These are phyloP conservation scores for Noctua comes DNA, from an alignment of 2,888 invertebrate genomes.

Conservation along the genomic window DNA sequence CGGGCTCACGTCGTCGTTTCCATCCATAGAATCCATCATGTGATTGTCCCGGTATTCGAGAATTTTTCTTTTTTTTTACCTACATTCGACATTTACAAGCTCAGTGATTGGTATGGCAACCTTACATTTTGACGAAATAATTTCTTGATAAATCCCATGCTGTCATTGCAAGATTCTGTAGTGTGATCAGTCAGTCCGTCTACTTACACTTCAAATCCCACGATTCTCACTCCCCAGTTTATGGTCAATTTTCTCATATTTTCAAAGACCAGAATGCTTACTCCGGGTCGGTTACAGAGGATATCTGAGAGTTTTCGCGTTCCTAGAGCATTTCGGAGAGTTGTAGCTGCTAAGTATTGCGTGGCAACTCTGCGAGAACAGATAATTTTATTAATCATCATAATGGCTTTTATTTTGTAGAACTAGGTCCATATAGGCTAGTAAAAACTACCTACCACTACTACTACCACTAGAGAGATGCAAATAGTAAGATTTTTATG, in stretches of 20 bases:
- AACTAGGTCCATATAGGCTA: background rate
- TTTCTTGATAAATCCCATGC: background rate
- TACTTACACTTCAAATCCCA: slow-evolving; percentile 96
- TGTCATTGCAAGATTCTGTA: background rate
- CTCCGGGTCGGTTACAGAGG: slow-evolving; percentile 95
- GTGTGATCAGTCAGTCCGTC: background rate
- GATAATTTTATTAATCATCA: background rate
- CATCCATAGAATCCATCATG: background rate
- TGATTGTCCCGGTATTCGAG: background rate
- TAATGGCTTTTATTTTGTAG: background rate
- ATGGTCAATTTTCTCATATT: slow-evolving; percentile 94
- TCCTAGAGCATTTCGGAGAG: slow-evolving; percentile 96
- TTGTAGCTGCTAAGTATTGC: slow-evolving; percentile 94
- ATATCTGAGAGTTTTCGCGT: slow-evolving; percentile 96
- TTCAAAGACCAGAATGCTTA: slow-evolving; percentile 95
- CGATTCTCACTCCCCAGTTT: slow-evolving; percentile 96
- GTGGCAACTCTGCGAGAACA: slow-evolving; percentile 92
- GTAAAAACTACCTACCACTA: background rate
- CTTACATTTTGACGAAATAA: background rate
- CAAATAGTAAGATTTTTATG: background rate
- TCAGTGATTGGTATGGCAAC: background rate
- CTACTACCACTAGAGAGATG: background rate
- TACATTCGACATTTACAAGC: background rate
- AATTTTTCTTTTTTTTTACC: background rate
- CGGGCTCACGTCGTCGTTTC: background rate